Conservation (phyloP, 2,797 vertebrate genomes). For the Alauda arvensis region DNA sequence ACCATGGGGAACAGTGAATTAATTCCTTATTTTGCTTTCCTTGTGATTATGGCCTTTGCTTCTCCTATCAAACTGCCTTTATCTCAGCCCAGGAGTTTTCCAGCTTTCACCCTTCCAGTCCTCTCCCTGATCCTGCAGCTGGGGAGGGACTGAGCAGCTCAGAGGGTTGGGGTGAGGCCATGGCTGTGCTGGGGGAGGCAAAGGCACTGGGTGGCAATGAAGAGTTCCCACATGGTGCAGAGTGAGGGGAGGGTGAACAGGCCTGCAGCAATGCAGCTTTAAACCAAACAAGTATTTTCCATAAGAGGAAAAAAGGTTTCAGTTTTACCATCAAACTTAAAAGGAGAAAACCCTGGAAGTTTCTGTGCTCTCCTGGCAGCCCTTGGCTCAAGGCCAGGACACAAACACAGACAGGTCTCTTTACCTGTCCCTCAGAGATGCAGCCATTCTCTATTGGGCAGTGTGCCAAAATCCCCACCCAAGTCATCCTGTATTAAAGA, state of each 20-base stretch:
- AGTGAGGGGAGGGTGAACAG: not conserved
- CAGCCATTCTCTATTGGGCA: too few species aligned
- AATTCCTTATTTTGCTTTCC: not conserved
- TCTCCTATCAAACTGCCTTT: not conserved
- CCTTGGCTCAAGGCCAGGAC: too few species aligned
- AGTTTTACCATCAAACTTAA: too few species aligned
- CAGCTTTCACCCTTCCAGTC: not conserved
- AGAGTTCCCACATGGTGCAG: fast-evolving
- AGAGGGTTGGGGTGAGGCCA: not conserved
- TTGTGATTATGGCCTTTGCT: not conserved
- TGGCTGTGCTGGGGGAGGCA: not conserved
- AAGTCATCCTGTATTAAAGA: too few species aligned
- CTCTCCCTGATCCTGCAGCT: not conserved
- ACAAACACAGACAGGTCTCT: too few species aligned
- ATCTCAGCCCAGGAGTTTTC: not conserved
- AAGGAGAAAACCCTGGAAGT: too few species aligned
- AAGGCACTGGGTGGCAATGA: not conserved
- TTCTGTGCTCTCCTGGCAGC: too few species aligned
- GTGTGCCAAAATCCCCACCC: too few species aligned
- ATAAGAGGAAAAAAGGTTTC: too few species aligned
- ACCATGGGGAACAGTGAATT: not conserved
- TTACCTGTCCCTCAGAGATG: too few species aligned
- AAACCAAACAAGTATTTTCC: too few species aligned
- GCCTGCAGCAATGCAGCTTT: not conserved
- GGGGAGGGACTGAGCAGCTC: not conserved